Evolutionary conservation across 2,888 invertebrate genomes (phyloP).

Genomic region (Pseudanteris insignis): DNA sequence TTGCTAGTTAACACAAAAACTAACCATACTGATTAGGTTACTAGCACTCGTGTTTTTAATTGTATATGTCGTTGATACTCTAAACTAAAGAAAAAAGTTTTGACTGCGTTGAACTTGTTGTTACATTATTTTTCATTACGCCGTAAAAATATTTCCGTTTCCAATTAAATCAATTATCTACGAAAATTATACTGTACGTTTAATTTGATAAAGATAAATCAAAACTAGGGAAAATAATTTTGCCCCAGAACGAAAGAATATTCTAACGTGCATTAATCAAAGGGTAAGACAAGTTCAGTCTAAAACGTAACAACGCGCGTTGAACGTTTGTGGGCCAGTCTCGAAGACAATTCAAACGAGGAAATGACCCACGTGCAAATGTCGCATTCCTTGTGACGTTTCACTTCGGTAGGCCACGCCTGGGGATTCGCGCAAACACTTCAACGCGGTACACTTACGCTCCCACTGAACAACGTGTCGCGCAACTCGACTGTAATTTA

Average conservation of each 20-base stretch:
- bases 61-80: no score
- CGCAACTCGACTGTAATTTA: conserved; percentile 20
- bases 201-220: no score
- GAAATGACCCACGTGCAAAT: conserved; percentile 28
- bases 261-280: conserved; percentile 7
- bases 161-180: no score
- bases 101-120: no score
- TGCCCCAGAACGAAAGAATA: background rate
- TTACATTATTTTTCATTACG: no score
- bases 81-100: no score
- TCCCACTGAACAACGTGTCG: conserved; percentile 28
- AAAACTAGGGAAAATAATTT: background rate
- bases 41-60: no score
- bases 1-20: no score
- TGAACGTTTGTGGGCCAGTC: conserved; percentile 4
- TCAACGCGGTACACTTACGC: conserved; percentile 7
- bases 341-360: conserved; percentile 7
- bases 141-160: no score
- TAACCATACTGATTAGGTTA: no score
- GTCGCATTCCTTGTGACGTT: conserved; percentile 5
- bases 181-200: no score
- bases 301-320: conserved; percentile 7
- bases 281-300: background rate
- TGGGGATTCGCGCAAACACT: conserved; percentile 18
- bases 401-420: conserved; percentile 12